Percentiles rank a stretch among this genome's conserved stretches.
Conservation (phyloP, 1,140 invertebrate genomes). For the Neodiprion pinetum region DNA sequence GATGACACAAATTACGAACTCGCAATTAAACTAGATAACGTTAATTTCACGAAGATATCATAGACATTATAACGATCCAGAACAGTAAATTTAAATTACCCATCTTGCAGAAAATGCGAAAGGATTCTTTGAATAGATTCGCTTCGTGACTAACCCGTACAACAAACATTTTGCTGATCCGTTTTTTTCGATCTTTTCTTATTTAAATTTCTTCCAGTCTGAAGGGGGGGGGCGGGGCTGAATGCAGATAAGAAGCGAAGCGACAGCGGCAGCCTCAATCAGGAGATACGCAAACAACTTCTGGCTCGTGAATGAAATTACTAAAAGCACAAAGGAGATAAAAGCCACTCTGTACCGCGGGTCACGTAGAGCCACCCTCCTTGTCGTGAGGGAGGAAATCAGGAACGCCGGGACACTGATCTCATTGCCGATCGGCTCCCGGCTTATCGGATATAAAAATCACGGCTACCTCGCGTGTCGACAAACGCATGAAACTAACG, state of each 20-base stretch:
- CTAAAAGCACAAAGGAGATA: not conserved
- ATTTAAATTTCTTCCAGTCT: too few species aligned
- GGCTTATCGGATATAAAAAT: not conserved
- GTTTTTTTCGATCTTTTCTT: too few species aligned
- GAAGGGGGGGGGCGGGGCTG: not conserved
- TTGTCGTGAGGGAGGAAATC: not conserved
- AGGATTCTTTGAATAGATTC: too few species aligned
- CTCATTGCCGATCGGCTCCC: not conserved
- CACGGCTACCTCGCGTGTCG: not conserved
- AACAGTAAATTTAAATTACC: too few species aligned
- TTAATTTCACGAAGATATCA: too few species aligned
- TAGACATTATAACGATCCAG: too few species aligned
- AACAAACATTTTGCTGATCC: too few species aligned
- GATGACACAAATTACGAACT: too few species aligned
- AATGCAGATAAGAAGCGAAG: not conserved
- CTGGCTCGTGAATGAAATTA: conserved; percentile 6
- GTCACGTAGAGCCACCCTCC: not conserved
- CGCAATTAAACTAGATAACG: too few species aligned
- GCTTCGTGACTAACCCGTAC: too few species aligned
- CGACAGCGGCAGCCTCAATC: not conserved
- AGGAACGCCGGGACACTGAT: not conserved
- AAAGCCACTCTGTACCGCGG: not conserved
- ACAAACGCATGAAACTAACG: not conserved
- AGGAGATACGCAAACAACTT: conserved; percentile 1
- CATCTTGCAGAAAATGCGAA: too few species aligned